Evolutionary conservation across 2,797 vertebrate genomes (phyloP).

Genomic region (Sciurus carolinensis): DNA sequence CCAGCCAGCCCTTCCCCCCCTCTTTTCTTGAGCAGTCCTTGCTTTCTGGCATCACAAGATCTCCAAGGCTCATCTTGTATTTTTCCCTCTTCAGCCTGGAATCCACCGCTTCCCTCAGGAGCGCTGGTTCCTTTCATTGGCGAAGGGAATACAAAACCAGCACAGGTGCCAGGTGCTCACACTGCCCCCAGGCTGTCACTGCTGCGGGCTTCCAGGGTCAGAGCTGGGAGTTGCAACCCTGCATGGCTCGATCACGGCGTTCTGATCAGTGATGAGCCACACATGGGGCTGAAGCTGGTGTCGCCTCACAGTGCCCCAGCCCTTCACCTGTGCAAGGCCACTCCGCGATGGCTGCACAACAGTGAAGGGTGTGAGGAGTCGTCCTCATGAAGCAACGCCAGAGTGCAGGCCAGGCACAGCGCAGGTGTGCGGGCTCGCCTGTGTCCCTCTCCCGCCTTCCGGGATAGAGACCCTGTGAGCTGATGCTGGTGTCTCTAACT

Average conservation of each 20-base stretch:
- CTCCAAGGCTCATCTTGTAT: neutral
- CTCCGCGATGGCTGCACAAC: neutral
- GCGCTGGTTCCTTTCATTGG: neutral
- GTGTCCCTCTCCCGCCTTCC: neutral
- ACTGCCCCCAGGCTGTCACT: neutral
- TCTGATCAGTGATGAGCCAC: neutral
- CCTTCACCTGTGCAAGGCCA: neutral
- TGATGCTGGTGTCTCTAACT: neutral
- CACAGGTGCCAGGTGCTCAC: neutral
- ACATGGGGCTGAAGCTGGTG: too few relatives aligned
- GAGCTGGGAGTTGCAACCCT: neutral
- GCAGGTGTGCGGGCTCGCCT: accelerated
- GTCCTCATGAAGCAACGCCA: neutral
- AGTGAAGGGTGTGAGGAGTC: neutral
- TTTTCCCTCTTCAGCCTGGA: neutral
- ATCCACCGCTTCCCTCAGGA: neutral
- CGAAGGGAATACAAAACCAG: neutral
- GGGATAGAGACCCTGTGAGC: too few relatives aligned
- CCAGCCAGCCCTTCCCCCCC: neutral
- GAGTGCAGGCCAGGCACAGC: accelerated
- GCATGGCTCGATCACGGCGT: neutral
- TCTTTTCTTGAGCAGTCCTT: neutral
- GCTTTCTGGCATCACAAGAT: neutral
- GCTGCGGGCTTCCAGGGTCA: neutral
- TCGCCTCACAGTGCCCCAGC: accelerated